Evolutionary conservation across 2,113 vertebrate species (phyloP), one percentile per base, ranked within the genome.

Genomic region (Paratilapia polleni): DNA sequence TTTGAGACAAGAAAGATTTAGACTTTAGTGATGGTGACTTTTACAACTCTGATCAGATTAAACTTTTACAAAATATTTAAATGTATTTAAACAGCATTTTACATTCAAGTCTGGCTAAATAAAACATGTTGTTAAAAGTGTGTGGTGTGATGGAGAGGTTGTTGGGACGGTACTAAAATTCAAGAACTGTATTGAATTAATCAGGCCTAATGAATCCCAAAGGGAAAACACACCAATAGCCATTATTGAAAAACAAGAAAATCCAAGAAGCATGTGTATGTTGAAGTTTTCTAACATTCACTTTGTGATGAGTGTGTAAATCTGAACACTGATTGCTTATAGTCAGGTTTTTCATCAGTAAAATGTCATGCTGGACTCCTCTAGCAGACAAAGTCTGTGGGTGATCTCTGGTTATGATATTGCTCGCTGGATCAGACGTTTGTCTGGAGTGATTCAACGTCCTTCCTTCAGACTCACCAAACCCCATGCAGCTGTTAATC

Each of bases 401-500:
- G 47, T 82, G 80, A 84, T 52, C 60, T 87, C 14, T 0, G 80
- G 17, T 73, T 34, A 54, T 80, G 58, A 54, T 14, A 3, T 31
- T 2, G 38, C 61, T 78, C 74, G 20, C 41, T 77, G 77, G 52
- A 84, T 31, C 43, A 13, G 3, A 82, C n/a, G 52, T 70, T 85
- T 47, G 24, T 85, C 41, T 61, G 56, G 43, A 73, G 26, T 14
- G 1, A 41, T 47, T 80, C 6, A 3, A n/a, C 5, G 56, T 47
- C 60, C 86, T 84, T 80, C 86, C 88, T 76, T 88, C 83, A 80
- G 66, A 77, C 81, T 20, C 52, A 31, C 57, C 24, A 14, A 59
- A 28, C 56, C 4, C 57, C 4, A 28, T 60, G 85, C 90, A 88
- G 87, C 92, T 90, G 83, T 78, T 77, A 78, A 77, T 82, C 78